Evolutionary conservation across 2,888 invertebrate species (phyloP), one percentile per base, ranked within the genome.

Genomic region (Punctoribates punctum): DNA sequence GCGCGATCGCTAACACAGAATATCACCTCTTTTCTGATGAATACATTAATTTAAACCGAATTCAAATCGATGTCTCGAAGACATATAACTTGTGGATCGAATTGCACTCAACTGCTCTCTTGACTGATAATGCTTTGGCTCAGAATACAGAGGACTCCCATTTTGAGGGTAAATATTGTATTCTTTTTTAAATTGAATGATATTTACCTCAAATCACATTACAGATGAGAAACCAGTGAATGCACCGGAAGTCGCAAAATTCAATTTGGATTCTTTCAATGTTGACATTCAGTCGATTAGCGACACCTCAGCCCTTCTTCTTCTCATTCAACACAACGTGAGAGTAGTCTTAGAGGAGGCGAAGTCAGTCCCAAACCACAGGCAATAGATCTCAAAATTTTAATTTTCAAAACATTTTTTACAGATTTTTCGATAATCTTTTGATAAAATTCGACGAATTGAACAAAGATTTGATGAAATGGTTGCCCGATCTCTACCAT

Each of bases 331-430:
- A 29, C 73, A 72, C 73, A 76, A 73, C 25, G 54, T 77, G 0
- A 73, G 73, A 73, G 76, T 67, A 6, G 38, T 77, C 15, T 67
- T 76, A 54, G 77, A 77, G 62, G 77, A 77, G 34, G 77, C 77
- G 20, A 72, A 72, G 72, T 72, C 8, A 9, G 72, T n/a, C 13
- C 17, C 46, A 23, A 25, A 72, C 15, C 9, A n/a, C 42, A 20
- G 23, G 1, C 13, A 20, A 20, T 23, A 11, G 3, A 5, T 38
- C 17, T 42, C 25, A 46, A 8, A 48, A 27, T 13, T 13, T 48
- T 46, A 17, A 13, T 34, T 27, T 13, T 29, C 27, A 25, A 46
- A 23, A 15, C 27, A 20, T 25, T 48, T 46, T 75, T 70, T 67
- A 20, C 48, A 76, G 76, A 38, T 78, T 70, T 60, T 77, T 76